These are phyloP conservation scores for Lasioglossum villosulum DNA, from an alignment of 2,888 invertebrate genomes.

Conservation along the genomic window DNA sequence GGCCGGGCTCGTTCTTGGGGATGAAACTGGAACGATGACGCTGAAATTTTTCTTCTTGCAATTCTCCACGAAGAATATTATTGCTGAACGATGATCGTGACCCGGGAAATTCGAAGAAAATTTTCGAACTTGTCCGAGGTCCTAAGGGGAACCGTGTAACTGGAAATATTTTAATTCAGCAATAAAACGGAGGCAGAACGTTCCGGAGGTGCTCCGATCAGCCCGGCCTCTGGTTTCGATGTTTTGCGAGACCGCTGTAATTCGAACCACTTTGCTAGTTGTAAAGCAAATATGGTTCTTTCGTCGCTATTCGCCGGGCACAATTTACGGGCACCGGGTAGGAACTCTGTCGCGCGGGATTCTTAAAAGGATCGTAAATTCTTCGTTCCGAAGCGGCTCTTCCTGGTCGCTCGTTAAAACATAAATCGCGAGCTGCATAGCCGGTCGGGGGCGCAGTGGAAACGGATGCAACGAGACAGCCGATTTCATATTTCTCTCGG, in stretches of 20 bases:
- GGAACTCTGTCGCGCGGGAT: constrained; percentile 27
- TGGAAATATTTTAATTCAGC: not conserved
- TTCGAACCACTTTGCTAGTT: constrained; percentile 15
- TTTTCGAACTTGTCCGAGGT: not conserved
- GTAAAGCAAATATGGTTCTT: constrained; percentile 13
- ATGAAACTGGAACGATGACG: not conserved
- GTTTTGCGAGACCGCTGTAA: constrained; percentile 9
- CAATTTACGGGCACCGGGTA: constrained; percentile 19
- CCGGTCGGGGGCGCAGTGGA: not conserved
- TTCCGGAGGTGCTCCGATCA: not conserved
- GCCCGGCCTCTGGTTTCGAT: not conserved
- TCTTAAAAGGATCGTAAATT: constrained; percentile 47
- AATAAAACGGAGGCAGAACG: not conserved
- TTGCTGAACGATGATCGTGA: not conserved
- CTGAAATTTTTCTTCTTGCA: not conserved
- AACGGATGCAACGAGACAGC: constrained; percentile 21
- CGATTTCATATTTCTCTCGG: constrained; percentile 18
- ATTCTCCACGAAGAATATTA: not conserved
- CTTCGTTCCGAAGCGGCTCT: constrained; percentile 17
- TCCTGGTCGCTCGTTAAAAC: constrained; percentile 47
- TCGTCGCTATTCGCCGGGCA: constrained; percentile 4
- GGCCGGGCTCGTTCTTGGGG: constrained; percentile 32
- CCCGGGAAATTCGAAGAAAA: not conserved
- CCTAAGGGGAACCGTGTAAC: not conserved
- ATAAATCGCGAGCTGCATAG: constrained; percentile 30